These are phyloP conservation scores for Hirtodrosophila trivittata DNA, from an alignment of 2,888 invertebrate genomes.

Conservation along the genomic window DNA sequence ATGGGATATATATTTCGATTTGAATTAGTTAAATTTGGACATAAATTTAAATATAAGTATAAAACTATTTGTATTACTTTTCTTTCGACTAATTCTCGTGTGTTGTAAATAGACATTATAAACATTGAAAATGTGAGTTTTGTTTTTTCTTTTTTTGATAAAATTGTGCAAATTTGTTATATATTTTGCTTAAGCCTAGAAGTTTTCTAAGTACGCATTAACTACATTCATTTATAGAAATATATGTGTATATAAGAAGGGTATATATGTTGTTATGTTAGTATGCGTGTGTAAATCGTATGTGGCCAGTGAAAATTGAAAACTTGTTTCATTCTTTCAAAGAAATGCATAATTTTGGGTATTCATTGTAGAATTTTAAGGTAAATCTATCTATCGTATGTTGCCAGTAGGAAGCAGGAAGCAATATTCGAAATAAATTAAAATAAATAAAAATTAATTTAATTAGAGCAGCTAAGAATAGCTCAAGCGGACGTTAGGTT, in stretches of 20 bases:
- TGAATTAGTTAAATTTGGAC: slow-evolving; percentile 17
- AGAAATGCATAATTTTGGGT: too few relatives aligned
- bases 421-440: too few relatives aligned
- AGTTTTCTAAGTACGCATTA: slow-evolving; percentile 40
- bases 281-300: slow-evolving; percentile 33
- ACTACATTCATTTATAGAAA: slow-evolving; percentile 35
- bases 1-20: slow-evolving; percentile 12
- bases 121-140: slow-evolving; percentile 67
- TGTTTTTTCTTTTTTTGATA: slow-evolving; percentile 40
- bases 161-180: slow-evolving; percentile 70
- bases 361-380: too few relatives aligned
- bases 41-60: slow-evolving; percentile 32
- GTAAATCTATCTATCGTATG: too few relatives aligned
- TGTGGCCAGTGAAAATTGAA: slow-evolving; percentile 29
- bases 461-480: too few relatives aligned
- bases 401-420: too few relatives aligned
- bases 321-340: neutral
- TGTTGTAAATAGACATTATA: slow-evolving; percentile 63
- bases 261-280: slow-evolving; percentile 30
- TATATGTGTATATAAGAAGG: too few relatives aligned
- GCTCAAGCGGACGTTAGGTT: too few relatives aligned
- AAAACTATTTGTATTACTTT: slow-evolving; percentile 7
- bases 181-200: slow-evolving; percentile 55
- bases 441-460: too few relatives aligned
- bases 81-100: slow-evolving; percentile 46